These are phyloP conservation scores for Pangasius sanitwongsei DNA, from an alignment of 2,797 vertebrate species.

Conservation along the genomic window DNA sequence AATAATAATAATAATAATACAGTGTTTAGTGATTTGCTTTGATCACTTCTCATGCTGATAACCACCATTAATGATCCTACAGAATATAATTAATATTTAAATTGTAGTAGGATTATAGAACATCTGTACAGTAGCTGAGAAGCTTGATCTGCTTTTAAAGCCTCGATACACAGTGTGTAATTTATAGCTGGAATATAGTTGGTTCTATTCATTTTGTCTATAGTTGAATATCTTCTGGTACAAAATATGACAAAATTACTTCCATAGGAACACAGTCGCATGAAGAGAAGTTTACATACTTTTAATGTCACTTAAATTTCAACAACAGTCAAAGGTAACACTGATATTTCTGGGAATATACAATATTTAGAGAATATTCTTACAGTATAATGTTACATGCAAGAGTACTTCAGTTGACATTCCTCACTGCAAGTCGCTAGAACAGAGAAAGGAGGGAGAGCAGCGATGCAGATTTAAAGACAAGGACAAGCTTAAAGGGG, in stretches of 20 bases:
- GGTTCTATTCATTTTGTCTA: constrained; percentile 12
- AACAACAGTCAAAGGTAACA: constrained; percentile 86
- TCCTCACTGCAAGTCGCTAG: constrained; percentile 73
- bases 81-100: neutral
- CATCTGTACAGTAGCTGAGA: constrained; percentile 32
- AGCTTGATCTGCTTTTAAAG: constrained; percentile 41
- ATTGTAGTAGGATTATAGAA: constrained; percentile 24
- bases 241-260: constrained; percentile 72
- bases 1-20: neutral
- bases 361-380: constrained; percentile 83
- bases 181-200: constrained; percentile 27
- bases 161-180: constrained; percentile 38
- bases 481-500: constrained; percentile 41
- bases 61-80: constrained; percentile 10
- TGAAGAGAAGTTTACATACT: constrained; percentile 80
- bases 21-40: constrained; percentile 21
- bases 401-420: constrained; percentile 74
- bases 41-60: constrained; percentile 25
- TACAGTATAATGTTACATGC: constrained; percentile 83
- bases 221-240: constrained; percentile 50
- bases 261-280: constrained; percentile 74
- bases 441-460: constrained; percentile 65
- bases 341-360: constrained; percentile 85
- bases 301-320: constrained; percentile 83
- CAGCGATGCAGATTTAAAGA: constrained; percentile 60